Base-by-base conservation (phyloP, 2,888 invertebrate species). In the Xiphydria camelus region DNA sequence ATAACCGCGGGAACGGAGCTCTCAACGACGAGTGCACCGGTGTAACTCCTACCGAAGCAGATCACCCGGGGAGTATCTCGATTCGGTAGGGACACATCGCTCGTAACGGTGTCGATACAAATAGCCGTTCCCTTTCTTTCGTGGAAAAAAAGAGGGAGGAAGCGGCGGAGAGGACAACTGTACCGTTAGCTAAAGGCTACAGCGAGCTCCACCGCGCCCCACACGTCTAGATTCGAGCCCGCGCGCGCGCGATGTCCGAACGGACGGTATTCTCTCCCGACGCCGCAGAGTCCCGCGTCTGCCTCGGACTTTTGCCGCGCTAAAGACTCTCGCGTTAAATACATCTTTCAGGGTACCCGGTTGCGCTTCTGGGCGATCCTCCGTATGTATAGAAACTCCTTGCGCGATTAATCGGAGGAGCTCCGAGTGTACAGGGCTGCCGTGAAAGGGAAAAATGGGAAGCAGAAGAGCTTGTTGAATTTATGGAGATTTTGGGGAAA, bases 181-280 rank as follows among this genome's bases (percentile, higher is more conserved):
- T 61, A 55, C 55, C 53, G 54, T 61, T 58, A 61, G 46, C 46
- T 42, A 35, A 45, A 44, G 47, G 57, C 46, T 41, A 39, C 41
- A 22, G 38, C 46, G 34, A 41, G 45, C 31, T 41, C 41, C 43
- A 29, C 20, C 43, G 51, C 37, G 37, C 43, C 43, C 10, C 18
- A 32, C 20, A 22, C 35, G 55, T 58, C 53, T 45, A 52, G 58
- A 56, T 59, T 49, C 53, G 45, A 49, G 43, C 41, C 39, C 40
- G 41, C 53, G 45, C 47, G 43, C 41, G 36, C 40, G 41, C 47
- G 58, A 55, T 59, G 53, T 58, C 49, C 22, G 47, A 47, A 35
- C 36, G 38, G 40, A 40, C 40, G 36, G 37, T 49, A 58, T 57
- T 58, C 57, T n/a, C n/a, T n/a, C n/a, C n/a, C n/a, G n/a, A n/a